phyloP scores from a whole-genome alignment of 2,888 invertebrate genomes.

The Pachymerium ferrugineum region DNA sequence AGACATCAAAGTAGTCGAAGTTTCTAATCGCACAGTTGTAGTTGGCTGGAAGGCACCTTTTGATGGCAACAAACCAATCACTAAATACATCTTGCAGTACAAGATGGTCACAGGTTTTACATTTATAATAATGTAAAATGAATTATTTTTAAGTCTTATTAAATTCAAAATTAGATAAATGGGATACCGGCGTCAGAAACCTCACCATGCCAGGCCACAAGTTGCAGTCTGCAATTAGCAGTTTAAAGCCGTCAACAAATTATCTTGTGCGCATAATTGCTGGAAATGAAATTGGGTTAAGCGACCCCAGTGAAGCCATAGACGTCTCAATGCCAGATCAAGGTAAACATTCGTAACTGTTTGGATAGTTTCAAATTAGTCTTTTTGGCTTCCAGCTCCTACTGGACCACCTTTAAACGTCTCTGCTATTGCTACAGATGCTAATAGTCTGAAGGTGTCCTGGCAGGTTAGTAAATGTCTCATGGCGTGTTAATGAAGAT shows the following conservation, averaged over 20 bases:
- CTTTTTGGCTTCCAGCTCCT: background rate
- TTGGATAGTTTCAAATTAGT: too few species aligned
- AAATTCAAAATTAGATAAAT: background rate
- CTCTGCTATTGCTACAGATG: background rate
- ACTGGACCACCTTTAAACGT: background rate
- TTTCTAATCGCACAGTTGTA: background rate
- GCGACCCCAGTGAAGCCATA: background rate
- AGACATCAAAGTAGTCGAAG: background rate
- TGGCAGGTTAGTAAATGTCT: too few species aligned
- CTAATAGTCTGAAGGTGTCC: background rate
- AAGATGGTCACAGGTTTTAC: background rate
- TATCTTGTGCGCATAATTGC: background rate
- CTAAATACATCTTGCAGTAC: background rate
- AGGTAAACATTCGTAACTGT: too few species aligned
- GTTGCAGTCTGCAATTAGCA: background rate
- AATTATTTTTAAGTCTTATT: background rate
- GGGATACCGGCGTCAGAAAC: background rate
- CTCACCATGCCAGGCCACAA: background rate
- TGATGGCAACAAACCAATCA: background rate
- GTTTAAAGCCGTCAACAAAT: background rate
- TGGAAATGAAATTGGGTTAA: background rate
- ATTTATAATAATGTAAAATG: background rate
- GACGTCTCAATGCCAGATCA: background rate
- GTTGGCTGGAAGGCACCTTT: background rate
- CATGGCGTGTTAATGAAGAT: too few species aligned